Evolutionary conservation across 2,113 vertebrate species (phyloP).

Genomic region (Amphiprion percula): DNA sequence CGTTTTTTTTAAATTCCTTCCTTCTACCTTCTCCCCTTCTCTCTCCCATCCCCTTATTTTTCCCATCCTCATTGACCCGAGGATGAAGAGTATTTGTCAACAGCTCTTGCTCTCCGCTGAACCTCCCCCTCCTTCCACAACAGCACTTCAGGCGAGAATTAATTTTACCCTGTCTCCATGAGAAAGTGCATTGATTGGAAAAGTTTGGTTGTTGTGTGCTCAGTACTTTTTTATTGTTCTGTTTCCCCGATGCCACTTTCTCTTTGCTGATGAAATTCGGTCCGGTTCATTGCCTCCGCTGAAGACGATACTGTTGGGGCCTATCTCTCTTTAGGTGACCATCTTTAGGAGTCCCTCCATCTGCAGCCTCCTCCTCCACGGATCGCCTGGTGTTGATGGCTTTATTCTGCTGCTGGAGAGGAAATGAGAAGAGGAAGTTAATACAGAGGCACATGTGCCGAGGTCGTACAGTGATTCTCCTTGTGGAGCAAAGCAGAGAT

Average conservation of each 20-base stretch:
- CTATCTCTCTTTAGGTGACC: constrained; percentile 23
- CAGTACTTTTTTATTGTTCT: constrained; percentile 55
- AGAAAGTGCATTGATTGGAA: constrained; percentile 69
- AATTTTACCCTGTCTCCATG: constrained; percentile 61
- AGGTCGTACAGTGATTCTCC: constrained; percentile 41
- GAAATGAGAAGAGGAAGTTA: constrained; percentile 44
- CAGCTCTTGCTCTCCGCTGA: constrained; percentile 64
- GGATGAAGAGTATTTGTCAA: constrained; percentile 74
- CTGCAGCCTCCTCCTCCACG: background rate
- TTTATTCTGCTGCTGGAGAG: constrained; percentile 17
- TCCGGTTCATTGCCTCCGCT: constrained; percentile 41
- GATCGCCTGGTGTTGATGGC: constrained; percentile 12
- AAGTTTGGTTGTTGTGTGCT: constrained; percentile 67
- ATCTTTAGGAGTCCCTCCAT: too few species aligned
- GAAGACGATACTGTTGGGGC: constrained; percentile 27
- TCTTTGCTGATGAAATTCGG: constrained; percentile 52
- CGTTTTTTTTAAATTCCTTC: constrained; percentile 23
- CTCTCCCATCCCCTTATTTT: constrained; percentile 4
- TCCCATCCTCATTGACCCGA: constrained; percentile 60
- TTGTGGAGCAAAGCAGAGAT: constrained; percentile 13
- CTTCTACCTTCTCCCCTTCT: constrained; percentile 7
- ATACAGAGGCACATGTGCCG: constrained; percentile 12
- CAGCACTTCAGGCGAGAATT: constrained; percentile 61
- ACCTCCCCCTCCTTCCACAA: constrained; percentile 18
- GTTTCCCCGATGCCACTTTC: constrained; percentile 30